Evolutionary conservation across 2,888 invertebrate species (phyloP).

Genomic region (Diarsia dahlii): DNA sequence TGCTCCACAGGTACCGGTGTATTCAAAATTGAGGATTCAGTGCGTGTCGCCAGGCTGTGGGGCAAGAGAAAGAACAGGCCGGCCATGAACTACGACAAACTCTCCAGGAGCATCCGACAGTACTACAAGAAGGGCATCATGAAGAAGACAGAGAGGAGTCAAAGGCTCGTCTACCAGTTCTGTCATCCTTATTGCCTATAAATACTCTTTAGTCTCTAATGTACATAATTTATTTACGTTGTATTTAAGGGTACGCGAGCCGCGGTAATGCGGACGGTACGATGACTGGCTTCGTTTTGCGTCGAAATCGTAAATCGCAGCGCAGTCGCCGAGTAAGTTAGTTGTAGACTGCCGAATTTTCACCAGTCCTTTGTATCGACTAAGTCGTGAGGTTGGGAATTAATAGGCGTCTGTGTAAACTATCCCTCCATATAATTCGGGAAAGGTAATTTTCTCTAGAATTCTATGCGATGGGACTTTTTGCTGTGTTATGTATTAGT

Average conservation of each 20-base stretch:
- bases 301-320: slow-evolving; percentile 77
- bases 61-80: slow-evolving; percentile 99
- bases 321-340: slow-evolving; percentile 76
- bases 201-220: slow-evolving; percentile 76
- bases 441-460: slow-evolving; percentile 91
- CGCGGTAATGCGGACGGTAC: slow-evolving; percentile 88
- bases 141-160: slow-evolving; percentile 99
- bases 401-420: slow-evolving; percentile 77
- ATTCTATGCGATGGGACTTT: slow-evolving; percentile 85
- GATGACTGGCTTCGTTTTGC: slow-evolving; percentile 83
- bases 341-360: slow-evolving; percentile 78
- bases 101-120: slow-evolving; percentile 99
- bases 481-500: slow-evolving; percentile 82
- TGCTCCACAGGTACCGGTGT: slow-evolving; percentile 94
- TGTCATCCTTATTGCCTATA: slow-evolving; percentile 98
- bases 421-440: slow-evolving; percentile 88
- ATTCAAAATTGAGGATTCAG: slow-evolving; percentile 99
- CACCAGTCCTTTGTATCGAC: slow-evolving; percentile 68
- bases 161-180: slow-evolving; percentile 99
- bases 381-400: slow-evolving; percentile 71
- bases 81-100: slow-evolving; percentile 99
- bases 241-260: slow-evolving; percentile 80
- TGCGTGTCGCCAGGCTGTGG: slow-evolving; percentile 99
- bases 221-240: slow-evolving; percentile 77
- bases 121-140: slow-evolving; percentile 99